Percentiles rank a stretch among this genome's conserved stretches.
These are phyloP conservation scores for Microcebus griseorufus DNA, from an alignment of 2,113 vertebrate species.

Conservation along the genomic window DNA sequence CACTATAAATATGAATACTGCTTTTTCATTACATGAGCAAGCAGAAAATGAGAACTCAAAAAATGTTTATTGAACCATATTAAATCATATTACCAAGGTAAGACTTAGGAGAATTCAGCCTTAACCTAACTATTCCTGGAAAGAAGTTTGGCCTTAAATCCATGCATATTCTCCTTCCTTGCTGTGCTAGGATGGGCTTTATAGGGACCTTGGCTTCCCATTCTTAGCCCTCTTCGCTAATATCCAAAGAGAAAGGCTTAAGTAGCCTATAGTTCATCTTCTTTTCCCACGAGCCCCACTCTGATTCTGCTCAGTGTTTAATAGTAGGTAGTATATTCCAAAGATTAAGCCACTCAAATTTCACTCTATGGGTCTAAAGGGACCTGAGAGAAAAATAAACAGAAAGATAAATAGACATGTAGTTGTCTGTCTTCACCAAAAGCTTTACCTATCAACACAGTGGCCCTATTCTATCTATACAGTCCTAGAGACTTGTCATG, in stretches of 20 bases:
- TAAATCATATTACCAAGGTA: background rate
- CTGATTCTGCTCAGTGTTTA: background rate
- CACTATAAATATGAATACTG: background rate
- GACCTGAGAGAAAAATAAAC: background rate
- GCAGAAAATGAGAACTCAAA: background rate
- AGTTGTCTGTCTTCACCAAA: background rate
- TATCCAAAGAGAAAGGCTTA: background rate
- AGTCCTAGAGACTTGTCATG: background rate
- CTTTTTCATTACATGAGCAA: background rate
- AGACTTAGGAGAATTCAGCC: background rate
- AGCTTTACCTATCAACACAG: background rate
- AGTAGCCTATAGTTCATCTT: background rate
- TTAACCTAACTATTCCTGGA: background rate
- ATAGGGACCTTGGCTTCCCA: background rate
- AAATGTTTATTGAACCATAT: background rate
- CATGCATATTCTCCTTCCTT: background rate
- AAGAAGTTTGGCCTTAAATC: background rate
- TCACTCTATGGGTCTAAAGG: background rate
- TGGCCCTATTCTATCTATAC: background rate
- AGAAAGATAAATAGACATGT: background rate
- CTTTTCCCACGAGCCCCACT: background rate
- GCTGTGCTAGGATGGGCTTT: background rate
- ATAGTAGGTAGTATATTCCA: background rate
- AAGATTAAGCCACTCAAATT: background rate
- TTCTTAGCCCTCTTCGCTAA: background rate